These are phyloP conservation scores for Hypena proboscidalis DNA, from an alignment of 2,888 invertebrate genomes.

Conservation along the genomic window DNA sequence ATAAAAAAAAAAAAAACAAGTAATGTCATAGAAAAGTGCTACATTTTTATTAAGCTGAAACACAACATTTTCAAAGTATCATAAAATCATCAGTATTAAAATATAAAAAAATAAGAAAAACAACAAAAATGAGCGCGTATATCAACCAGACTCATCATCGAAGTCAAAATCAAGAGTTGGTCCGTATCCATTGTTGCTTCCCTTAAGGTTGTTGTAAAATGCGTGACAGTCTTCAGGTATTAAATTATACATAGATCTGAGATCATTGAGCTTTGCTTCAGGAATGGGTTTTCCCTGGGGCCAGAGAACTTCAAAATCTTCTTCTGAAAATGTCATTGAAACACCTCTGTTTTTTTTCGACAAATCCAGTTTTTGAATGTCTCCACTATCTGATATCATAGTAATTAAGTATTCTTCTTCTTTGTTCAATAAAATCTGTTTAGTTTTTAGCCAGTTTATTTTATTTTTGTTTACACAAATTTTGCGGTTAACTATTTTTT, in stretches of 20 bases:
- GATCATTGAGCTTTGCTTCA: constrained; percentile 18
- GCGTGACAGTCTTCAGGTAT: constrained; percentile 14
- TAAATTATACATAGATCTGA: constrained; percentile 14
- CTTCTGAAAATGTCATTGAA: constrained; percentile 11
- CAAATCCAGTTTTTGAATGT: constrained; percentile 12
- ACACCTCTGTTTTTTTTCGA: constrained; percentile 11
- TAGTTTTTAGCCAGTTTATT: constrained; percentile 13
- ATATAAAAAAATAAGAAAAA: constrained; percentile 2
- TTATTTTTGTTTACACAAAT: constrained; percentile 10
- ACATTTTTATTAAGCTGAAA: background rate
- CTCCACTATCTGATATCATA: constrained; percentile 11
- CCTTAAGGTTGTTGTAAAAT: constrained; percentile 4
- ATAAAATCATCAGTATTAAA: background rate
- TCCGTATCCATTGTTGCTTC: constrained; percentile 6
- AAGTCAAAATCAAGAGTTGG: constrained; percentile 7
- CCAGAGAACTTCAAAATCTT: constrained; percentile 13
- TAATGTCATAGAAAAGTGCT: background rate
- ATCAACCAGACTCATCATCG: background rate
- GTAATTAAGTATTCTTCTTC: constrained; percentile 11
- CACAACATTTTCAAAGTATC: background rate
- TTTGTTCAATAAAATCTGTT: constrained; percentile 16
- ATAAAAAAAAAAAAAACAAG: too few relatives aligned
- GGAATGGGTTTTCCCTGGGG: constrained; percentile 20
- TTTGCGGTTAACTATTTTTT: constrained; percentile 18
- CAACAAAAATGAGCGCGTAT: constrained; percentile 4